Conservation (phyloP, 2,888 invertebrate species). For the Meghimatium bilineatum region DNA sequence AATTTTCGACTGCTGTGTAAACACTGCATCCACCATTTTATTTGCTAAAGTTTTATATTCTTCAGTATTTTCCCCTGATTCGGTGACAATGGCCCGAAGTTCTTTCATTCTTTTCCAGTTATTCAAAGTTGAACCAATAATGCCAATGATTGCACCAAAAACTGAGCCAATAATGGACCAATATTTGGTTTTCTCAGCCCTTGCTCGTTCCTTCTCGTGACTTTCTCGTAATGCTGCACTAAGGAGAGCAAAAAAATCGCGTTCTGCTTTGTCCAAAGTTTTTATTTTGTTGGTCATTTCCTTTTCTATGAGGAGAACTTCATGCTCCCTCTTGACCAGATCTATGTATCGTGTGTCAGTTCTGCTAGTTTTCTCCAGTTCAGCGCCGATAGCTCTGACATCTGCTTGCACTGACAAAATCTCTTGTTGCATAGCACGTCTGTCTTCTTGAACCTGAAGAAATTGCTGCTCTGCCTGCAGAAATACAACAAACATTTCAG, state of each 20-base stretch:
- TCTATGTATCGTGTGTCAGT: conserved; percentile 87
- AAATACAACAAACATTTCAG: neutral
- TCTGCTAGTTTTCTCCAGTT: conserved; percentile 86
- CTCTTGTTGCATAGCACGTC: conserved; percentile 66
- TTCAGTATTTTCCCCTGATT: conserved; percentile 59
- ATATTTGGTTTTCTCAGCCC: conserved; percentile 89
- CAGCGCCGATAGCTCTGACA: conserved; percentile 85
- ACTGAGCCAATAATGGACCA: conserved; percentile 87
- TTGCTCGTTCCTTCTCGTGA: conserved; percentile 88
- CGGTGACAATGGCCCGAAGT: conserved; percentile 81
- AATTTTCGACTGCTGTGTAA: conserved; percentile 29
- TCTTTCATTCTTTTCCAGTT: conserved; percentile 83
- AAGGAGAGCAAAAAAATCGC: conserved; percentile 83
- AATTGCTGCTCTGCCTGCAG: conserved; percentile 74
- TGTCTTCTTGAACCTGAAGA: conserved; percentile 64
- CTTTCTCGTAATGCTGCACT: conserved; percentile 87
- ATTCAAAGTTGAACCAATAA: conserved; percentile 83
- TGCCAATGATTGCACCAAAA: conserved; percentile 82
- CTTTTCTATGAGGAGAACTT: conserved; percentile 75
- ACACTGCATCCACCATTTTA: conserved; percentile 24
- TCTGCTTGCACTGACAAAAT: conserved; percentile 65
- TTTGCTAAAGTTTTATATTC: conserved; percentile 42
- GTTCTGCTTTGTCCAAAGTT: conserved; percentile 85
- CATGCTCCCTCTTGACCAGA: conserved; percentile 83
- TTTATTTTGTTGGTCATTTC: conserved; percentile 81